Evolutionary conservation across 2,113 vertebrate genomes (phyloP).

Genomic region (Mesitornis unicolor): DNA sequence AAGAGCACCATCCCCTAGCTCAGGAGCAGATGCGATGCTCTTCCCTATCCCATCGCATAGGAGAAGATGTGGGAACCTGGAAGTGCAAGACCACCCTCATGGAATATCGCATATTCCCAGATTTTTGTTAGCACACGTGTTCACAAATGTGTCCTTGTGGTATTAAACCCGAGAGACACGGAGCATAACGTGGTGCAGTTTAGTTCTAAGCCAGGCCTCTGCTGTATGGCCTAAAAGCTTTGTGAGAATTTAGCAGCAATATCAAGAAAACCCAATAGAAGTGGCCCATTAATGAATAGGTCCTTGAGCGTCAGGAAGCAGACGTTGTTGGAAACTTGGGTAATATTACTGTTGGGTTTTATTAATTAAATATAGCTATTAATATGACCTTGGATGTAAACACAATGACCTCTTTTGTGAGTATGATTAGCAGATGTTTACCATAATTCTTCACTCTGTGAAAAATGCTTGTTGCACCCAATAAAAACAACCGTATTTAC

Average conservation of each 20-base stretch:
- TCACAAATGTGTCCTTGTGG: conserved; percentile 5
- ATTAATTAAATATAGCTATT: conserved; percentile 78
- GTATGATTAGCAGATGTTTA: conserved; percentile 80
- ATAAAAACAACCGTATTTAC: conserved; percentile 76
- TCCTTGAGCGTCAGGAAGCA: conserved; percentile 62
- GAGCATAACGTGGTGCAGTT: conserved; percentile 28
- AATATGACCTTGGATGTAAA: conserved; percentile 71
- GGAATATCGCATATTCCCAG: not conserved
- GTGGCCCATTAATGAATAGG: conserved; percentile 46
- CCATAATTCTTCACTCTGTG: conserved; percentile 77
- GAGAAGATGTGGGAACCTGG: not conserved
- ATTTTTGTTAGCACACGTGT: not conserved
- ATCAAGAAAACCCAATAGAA: conserved; percentile 30
- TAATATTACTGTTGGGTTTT: conserved; percentile 64
- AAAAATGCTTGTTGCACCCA: conserved; percentile 75
- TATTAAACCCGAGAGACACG: conserved; percentile 5
- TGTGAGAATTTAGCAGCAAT: conserved; percentile 40
- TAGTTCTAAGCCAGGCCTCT: conserved; percentile 18
- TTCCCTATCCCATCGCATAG: not conserved
- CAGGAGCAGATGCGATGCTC: not conserved
- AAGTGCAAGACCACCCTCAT: conserved; percentile 6
- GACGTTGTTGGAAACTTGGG: conserved; percentile 51
- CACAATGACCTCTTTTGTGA: conserved; percentile 76
- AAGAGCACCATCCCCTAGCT: not conserved
- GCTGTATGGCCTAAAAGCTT: conserved; percentile 36